Percentiles rank a stretch among this genome's conserved stretches.
phyloP scores from a whole-genome alignment of 2,113 vertebrate genomes.

The Pogona vitticeps region DNA sequence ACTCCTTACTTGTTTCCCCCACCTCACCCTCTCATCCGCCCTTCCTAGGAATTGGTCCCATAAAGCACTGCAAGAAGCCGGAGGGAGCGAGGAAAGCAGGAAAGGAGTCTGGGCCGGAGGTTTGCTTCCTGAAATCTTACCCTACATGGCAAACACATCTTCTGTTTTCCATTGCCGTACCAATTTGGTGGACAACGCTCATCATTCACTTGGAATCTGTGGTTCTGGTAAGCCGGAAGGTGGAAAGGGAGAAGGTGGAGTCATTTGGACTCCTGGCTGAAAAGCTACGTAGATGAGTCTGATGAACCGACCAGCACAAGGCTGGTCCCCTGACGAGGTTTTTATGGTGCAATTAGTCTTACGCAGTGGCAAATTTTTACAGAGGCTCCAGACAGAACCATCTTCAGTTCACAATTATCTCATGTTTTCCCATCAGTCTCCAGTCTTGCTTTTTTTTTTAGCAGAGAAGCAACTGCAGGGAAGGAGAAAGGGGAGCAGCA shows the following conservation, averaged over 20 bases:
- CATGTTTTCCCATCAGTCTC: neutral
- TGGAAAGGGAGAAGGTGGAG: too few species aligned
- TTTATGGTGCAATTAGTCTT: neutral
- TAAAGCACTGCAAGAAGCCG: constrained; percentile 8
- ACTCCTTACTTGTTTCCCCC: constrained; percentile 39
- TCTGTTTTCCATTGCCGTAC: neutral
- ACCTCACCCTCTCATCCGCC: constrained; percentile 36
- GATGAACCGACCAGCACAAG: neutral
- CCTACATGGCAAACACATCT: neutral
- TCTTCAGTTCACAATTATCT: neutral
- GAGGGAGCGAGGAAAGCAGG: neutral
- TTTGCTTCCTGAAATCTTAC: constrained; percentile 3
- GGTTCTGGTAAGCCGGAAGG: neutral
- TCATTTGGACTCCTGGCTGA: too few species aligned
- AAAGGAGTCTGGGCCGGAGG: neutral
- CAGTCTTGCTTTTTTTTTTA: too few species aligned
- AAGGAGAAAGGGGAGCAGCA: too few species aligned
- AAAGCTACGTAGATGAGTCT: neutral
- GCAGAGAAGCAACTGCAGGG: too few species aligned
- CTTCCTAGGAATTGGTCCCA: constrained; percentile 21
- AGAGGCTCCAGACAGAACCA: neutral
- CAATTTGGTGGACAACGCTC: neutral
- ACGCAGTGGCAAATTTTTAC: neutral
- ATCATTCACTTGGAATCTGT: neutral
- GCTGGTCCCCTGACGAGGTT: neutral